These are phyloP conservation scores for Cephalopholis sonnerati DNA, from an alignment of 2,113 vertebrate genomes.

Conservation along the genomic window DNA sequence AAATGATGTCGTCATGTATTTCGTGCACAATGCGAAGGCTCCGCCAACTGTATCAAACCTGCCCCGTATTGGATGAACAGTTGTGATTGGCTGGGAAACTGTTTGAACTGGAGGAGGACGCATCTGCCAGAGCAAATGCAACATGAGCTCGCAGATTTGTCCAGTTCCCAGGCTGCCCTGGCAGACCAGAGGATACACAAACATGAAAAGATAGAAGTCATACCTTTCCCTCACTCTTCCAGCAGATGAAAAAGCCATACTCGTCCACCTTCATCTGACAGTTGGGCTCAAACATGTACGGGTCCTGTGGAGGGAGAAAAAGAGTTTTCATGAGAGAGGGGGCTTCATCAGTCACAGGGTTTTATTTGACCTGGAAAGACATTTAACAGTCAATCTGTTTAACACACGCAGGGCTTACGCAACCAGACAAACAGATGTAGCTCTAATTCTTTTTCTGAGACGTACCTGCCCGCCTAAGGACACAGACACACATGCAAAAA, in stretches of 20 bases:
- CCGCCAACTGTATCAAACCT: too few species aligned
- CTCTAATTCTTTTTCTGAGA: slow-evolving; percentile 40
- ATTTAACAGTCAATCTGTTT: slow-evolving; percentile 38
- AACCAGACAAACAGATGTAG: slow-evolving; percentile 43
- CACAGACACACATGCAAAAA: slow-evolving; percentile 18
- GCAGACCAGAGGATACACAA: neutral
- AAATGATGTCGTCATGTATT: too few species aligned
- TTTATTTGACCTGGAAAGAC: slow-evolving; percentile 52
- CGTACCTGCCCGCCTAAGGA: neutral
- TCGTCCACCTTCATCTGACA: slow-evolving; percentile 96
- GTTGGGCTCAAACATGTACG: slow-evolving; percentile 94
- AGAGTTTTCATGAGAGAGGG: slow-evolving; percentile 1
- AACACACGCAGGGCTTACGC: slow-evolving; percentile 22
- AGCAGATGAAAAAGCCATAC: slow-evolving; percentile 96
- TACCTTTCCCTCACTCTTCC: slow-evolving; percentile 99
- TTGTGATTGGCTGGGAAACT: too few species aligned
- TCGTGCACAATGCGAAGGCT: too few species aligned
- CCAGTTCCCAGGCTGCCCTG: neutral
- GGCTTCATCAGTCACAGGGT: slow-evolving; percentile 26
- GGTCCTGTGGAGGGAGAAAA: slow-evolving; percentile 87
- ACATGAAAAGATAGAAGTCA: neutral
- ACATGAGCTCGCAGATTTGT: too few species aligned
- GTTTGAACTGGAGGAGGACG: too few species aligned
- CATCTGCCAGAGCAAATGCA: too few species aligned
- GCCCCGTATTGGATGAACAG: too few species aligned